A percentile compares a stretch with the other conserved stretches of the same genome.
Evolutionary conservation across 2,888 invertebrate genomes (phyloP).

Genomic region (Operophtera brumata): DNA sequence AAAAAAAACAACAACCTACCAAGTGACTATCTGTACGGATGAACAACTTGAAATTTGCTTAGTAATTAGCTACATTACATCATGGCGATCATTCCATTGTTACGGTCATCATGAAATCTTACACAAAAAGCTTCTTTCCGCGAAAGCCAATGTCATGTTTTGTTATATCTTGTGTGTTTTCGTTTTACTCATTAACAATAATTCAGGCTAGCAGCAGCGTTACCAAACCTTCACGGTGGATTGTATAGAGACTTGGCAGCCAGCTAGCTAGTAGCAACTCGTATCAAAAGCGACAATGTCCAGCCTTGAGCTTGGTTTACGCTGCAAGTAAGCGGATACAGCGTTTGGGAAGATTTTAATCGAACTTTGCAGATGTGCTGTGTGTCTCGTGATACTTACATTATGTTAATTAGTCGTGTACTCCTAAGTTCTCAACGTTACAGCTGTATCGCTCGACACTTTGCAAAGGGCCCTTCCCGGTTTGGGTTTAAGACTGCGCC

Average conservation of each 20-base stretch:
- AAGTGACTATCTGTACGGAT: too few relatives aligned
- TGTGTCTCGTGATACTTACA: too few relatives aligned
- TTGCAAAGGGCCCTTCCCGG: too few relatives aligned
- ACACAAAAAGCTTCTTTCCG: neutral
- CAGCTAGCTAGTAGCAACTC: constrained; percentile 35
- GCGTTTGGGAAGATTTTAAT: constrained; percentile 3
- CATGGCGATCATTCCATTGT: constrained; percentile 21
- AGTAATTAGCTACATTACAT: neutral
- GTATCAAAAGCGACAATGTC: constrained; percentile 53
- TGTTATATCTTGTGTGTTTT: constrained; percentile 15
- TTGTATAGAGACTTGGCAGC: constrained; percentile 41
- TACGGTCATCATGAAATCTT: constrained; percentile 9
- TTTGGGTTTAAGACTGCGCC: too few relatives aligned
- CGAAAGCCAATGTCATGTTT: constrained; percentile 17
- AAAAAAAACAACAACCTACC: too few relatives aligned
- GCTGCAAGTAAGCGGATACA: constrained; percentile 33
- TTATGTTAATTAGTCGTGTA: too few relatives aligned
- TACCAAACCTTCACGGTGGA: constrained; percentile 66
- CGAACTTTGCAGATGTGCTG: too few relatives aligned
- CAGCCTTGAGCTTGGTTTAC: constrained; percentile 50
- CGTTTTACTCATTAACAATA: constrained; percentile 23
- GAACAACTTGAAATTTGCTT: too few relatives aligned
- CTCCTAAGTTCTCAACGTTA: too few relatives aligned
- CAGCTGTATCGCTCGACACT: too few relatives aligned
- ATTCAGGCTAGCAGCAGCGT: constrained; percentile 26